Evolutionary conservation across 2,113 vertebrate species (phyloP).

Genomic region (Monopterus albus): DNA sequence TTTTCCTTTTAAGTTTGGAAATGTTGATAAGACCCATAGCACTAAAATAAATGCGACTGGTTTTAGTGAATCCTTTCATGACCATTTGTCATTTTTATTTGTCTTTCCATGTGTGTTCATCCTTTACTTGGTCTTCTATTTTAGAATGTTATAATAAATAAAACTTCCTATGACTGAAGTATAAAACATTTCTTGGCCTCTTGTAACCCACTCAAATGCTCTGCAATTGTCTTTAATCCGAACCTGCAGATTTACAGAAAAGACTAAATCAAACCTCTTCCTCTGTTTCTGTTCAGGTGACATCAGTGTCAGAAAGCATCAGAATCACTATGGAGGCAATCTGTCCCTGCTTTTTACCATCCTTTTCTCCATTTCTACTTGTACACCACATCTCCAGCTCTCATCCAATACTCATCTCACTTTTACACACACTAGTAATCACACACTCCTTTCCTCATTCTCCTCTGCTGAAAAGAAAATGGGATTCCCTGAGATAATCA

Average conservation of each 20-base stretch:
- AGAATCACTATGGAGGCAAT: slow-evolving; percentile 6
- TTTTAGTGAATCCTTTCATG: too few species aligned
- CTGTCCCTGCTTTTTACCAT: slow-evolving; percentile 14
- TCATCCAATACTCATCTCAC: slow-evolving; percentile 7
- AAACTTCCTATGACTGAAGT: neutral
- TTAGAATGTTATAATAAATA: neutral
- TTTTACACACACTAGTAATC: slow-evolving; percentile 17
- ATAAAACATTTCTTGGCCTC: neutral
- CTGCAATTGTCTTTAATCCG: neutral
- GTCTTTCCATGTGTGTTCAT: neutral
- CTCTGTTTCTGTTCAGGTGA: slow-evolving; percentile 12
- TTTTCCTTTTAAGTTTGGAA: too few species aligned
- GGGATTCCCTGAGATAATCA: slow-evolving; percentile 35
- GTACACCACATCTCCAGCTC: slow-evolving; percentile 8
- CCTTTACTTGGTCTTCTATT: neutral
- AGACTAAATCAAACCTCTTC: neutral
- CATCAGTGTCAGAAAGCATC: slow-evolving; percentile 13
- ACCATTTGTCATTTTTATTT: neutral
- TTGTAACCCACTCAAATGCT: neutral
- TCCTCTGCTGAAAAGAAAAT: slow-evolving; percentile 40
- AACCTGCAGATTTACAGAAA: neutral
- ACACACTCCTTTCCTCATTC: slow-evolving; percentile 18
- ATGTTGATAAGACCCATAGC: too few species aligned
- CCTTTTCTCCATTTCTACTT: slow-evolving; percentile 25
- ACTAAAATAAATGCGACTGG: too few species aligned